A percentile compares a stretch with the other conserved stretches of the same genome.
phyloP scores from a whole-genome alignment of 2,797 vertebrate genomes.

The Anguilla megastoma region DNA sequence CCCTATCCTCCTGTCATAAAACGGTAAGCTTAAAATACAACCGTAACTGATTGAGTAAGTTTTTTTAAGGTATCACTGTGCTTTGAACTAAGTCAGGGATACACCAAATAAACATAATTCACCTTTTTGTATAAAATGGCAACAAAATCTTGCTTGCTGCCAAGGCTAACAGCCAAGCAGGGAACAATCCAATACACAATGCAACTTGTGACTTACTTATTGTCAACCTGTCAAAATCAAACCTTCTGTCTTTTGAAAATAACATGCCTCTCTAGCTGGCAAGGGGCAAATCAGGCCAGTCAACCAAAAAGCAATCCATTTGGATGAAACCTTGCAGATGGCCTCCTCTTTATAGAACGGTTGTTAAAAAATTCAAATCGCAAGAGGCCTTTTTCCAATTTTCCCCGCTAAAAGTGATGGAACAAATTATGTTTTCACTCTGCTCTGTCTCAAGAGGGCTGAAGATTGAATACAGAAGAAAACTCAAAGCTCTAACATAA shows the following conservation, averaged over 20 bases:
- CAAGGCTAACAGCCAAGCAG: not conserved
- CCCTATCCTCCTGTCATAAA: not conserved
- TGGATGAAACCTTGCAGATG: constrained; percentile 25
- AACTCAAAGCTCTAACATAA: constrained; percentile 23
- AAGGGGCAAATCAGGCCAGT: constrained; percentile 37
- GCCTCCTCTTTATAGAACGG: constrained; percentile 20
- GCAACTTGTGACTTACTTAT: constrained; percentile 13
- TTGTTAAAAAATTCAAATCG: not conserved
- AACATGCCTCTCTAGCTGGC: not conserved
- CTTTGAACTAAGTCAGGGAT: not conserved
- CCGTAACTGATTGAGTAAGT: not conserved
- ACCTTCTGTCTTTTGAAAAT: not conserved
- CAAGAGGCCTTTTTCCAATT: constrained; percentile 29
- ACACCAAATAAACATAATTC: not conserved
- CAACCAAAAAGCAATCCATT: constrained; percentile 38
- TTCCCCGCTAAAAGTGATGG: constrained; percentile 19
- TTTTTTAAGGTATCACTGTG: not conserved
- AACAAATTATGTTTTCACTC: constrained; percentile 34
- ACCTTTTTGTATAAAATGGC: constrained; percentile 2
- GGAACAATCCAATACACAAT: constrained; percentile 16
- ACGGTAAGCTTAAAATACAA: not conserved
- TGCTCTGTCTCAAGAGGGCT: constrained; percentile 40
- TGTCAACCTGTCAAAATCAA: constrained; percentile 14
- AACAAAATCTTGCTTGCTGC: not conserved
- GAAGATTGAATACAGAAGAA: constrained; percentile 42